These are phyloP conservation scores for Cyphotilapia sp. DNA, from an alignment of 2,113 vertebrate genomes.

Conservation along the genomic window DNA sequence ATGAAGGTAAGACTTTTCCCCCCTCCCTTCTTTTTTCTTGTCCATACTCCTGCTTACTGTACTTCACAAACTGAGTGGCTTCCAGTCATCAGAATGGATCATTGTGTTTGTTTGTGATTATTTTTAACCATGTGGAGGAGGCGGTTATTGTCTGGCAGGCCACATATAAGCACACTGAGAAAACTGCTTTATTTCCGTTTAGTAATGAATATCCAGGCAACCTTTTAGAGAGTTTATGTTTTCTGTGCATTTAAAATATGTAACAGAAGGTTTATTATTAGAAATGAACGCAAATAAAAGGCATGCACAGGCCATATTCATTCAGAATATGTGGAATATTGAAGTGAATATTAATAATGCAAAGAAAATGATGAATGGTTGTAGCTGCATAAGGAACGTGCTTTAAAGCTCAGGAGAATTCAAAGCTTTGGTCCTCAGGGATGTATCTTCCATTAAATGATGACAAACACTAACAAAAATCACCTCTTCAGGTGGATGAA, in stretches of 20 bases:
- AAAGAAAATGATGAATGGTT: neutral
- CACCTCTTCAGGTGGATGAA: neutral
- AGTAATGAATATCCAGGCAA: neutral
- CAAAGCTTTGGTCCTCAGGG: neutral
- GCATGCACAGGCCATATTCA: neutral
- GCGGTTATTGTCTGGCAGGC: neutral
- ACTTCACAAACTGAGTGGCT: neutral
- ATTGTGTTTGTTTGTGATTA: neutral
- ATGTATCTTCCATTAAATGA: neutral
- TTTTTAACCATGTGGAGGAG: neutral
- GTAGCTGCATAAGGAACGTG: neutral
- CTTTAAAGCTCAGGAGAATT: neutral
- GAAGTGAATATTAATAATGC: neutral
- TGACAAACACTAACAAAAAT: neutral
- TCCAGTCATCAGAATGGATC: neutral
- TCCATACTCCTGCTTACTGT: neutral
- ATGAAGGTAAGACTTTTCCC: slow-evolving; percentile 30
- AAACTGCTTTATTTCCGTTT: neutral
- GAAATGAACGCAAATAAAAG: neutral
- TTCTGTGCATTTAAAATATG: neutral
- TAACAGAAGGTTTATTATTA: neutral
- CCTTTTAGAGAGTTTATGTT: neutral
- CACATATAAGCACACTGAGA: neutral
- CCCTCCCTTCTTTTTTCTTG: neutral
- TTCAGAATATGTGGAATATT: neutral